Evolutionary conservation across 2,888 invertebrate genomes (phyloP).

Genomic region (Idaea straminata): DNA sequence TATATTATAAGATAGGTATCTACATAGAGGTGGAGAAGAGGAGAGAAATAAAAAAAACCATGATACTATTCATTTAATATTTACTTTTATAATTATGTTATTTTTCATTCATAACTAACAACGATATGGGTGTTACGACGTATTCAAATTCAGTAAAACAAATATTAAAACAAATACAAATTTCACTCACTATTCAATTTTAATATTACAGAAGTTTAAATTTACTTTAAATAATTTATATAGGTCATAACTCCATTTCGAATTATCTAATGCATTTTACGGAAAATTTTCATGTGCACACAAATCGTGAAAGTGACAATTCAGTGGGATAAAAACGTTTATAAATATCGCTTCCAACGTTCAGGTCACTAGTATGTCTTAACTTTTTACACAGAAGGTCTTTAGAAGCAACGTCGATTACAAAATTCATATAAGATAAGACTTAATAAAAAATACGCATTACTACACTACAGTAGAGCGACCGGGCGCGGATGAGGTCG

Average conservation of each 20-base stretch:
- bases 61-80: slow-evolving; percentile 79
- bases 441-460: slow-evolving; percentile 79
- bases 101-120: slow-evolving; percentile 80
- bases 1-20: too few relatives aligned
- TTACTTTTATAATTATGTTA: slow-evolving; percentile 81
- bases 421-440: slow-evolving; percentile 77
- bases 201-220: slow-evolving; percentile 74
- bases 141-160: slow-evolving; percentile 79
- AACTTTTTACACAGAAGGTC: slow-evolving; percentile 77
- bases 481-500: slow-evolving; percentile 20
- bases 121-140: slow-evolving; percentile 81
- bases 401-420: slow-evolving; percentile 79
- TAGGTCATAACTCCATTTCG: slow-evolving; percentile 74
- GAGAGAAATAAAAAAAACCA: slow-evolving; percentile 42
- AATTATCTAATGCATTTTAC: slow-evolving; percentile 56
- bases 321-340: slow-evolving; percentile 73
- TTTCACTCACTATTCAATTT: slow-evolving; percentile 80
- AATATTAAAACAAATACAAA: slow-evolving; percentile 78
- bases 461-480: slow-evolving; percentile 68
- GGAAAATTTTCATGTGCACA: slow-evolving; percentile 75
- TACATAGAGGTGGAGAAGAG: neutral
- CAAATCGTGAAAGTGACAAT: slow-evolving; percentile 76
- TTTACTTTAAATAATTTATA: slow-evolving; percentile 76
- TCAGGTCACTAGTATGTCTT: slow-evolving; percentile 81
- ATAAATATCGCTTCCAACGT: slow-evolving; percentile 74